Evolutionary conservation across 2,113 vertebrate genomes (phyloP).

Genomic region (Apeltes quadracus): DNA sequence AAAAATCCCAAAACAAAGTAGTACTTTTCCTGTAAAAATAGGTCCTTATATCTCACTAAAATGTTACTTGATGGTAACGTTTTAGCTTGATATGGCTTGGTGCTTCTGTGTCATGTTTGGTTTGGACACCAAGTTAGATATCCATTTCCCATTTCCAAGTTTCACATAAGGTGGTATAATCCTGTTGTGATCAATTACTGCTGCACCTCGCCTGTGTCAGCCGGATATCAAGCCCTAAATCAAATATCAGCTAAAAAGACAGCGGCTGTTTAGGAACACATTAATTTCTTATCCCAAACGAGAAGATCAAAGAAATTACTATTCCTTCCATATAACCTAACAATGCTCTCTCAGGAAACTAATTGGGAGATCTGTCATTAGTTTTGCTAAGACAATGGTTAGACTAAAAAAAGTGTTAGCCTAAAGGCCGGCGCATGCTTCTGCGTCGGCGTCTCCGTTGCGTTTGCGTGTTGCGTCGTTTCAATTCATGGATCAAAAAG

Average conservation of each 20-base stretch:
- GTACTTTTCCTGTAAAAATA: neutral
- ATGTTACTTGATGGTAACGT: neutral
- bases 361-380: constrained; percentile 21
- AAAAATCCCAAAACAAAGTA: neutral
- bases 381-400: neutral
- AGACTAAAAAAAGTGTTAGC: constrained; percentile 14
- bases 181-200: constrained; percentile 33
- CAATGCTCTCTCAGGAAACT: constrained; percentile 19
- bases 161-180: constrained; percentile 30
- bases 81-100: neutral
- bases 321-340: constrained; percentile 25
- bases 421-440: no score
- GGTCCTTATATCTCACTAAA: neutral
- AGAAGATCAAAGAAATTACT: constrained; percentile 54
- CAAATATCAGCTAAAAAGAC: constrained; percentile 48
- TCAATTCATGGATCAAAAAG: no score
- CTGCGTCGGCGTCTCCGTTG: no score
- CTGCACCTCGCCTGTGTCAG: neutral
- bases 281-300: constrained; percentile 44
- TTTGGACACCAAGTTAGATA: constrained; percentile 1
- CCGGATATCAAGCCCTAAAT: constrained; percentile 27
- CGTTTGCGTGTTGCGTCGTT: no score
- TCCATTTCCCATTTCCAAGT: constrained; percentile 24
- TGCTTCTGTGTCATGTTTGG: neutral
- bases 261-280: constrained; percentile 45